phyloP scores from a whole-genome alignment of 2,113 vertebrate genomes.

The Balaenoptera acutorostrata region DNA sequence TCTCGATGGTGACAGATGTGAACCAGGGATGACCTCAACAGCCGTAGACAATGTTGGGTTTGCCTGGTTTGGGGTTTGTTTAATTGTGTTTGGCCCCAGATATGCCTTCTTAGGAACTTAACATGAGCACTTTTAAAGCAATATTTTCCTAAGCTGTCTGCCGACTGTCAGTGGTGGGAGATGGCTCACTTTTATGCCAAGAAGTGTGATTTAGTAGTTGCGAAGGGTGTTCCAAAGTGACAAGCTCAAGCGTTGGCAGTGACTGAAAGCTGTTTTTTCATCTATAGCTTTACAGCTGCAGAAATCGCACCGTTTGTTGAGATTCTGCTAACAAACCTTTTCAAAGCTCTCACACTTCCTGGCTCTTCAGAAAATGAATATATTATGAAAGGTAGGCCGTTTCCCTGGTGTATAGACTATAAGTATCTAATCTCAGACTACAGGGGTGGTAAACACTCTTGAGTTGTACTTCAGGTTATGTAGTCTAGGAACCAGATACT shows the following conservation, averaged over 20 bases:
- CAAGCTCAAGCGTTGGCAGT: constrained; percentile 27
- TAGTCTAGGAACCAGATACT: neutral
- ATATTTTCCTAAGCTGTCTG: neutral
- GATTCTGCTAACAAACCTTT: constrained; percentile 94
- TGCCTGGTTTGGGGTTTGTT: neutral
- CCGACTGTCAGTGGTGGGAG: neutral
- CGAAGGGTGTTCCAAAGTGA: neutral
- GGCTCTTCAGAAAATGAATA: constrained; percentile 98
- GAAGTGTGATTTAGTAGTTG: constrained; percentile 32
- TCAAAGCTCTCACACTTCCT: constrained; percentile 93
- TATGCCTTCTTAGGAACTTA: neutral
- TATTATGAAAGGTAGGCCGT: constrained; percentile 96
- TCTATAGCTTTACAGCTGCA: constrained; percentile 89
- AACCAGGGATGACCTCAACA: neutral
- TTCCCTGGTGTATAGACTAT: constrained; percentile 35
- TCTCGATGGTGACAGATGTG: rapidly evolving
- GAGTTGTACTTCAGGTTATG: neutral
- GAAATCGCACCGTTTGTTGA: constrained; percentile 96
- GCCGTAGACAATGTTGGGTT: neutral
- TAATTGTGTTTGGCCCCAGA: neutral
- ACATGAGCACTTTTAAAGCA: neutral
- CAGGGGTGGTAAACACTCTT: neutral
- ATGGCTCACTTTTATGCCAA: neutral
- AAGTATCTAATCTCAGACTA: neutral
- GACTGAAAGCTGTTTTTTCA: constrained; percentile 73